Evolutionary conservation across 2,888 invertebrate genomes (phyloP).

Genomic region (Tiphia femorata): DNA sequence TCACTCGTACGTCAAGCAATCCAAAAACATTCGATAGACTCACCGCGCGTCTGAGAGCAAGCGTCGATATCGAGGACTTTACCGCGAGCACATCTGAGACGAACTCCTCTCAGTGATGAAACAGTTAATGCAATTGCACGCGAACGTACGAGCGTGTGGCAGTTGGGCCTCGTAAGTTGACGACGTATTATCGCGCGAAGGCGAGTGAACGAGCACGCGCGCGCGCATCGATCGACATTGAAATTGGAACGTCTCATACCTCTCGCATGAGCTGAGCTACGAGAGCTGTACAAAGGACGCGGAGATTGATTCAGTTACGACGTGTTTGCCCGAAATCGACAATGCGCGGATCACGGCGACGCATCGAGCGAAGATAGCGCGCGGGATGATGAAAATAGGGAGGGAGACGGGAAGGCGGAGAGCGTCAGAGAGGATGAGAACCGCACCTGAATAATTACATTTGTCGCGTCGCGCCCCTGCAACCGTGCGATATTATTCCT

Average conservation of each 20-base stretch:
- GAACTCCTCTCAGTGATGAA: too few species aligned
- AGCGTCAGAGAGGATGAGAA: neutral
- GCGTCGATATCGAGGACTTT: too few species aligned
- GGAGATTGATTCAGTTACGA: constrained; percentile 1
- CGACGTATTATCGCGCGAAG: neutral
- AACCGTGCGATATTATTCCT: too few species aligned
- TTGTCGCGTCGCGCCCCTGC: too few species aligned
- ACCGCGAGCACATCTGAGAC: neutral
- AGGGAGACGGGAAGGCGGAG: neutral
- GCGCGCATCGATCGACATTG: constrained; percentile 1
- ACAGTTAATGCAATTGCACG: neutral
- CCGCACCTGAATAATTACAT: too few species aligned
- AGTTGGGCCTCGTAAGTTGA: neutral
- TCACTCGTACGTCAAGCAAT: too few species aligned
- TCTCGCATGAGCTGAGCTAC: neutral
- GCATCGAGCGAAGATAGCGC: neutral
- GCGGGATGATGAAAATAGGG: neutral
- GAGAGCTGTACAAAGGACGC: neutral
- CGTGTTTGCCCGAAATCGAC: constrained; percentile 1
- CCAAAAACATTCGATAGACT: too few species aligned
- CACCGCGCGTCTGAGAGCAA: too few species aligned
- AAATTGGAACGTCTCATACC: neutral
- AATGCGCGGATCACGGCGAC: neutral
- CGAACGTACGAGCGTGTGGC: neutral
- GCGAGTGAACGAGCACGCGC: too few species aligned